Evolutionary conservation across 2,888 invertebrate genomes (phyloP).

Genomic region (Protodeltote pygarga): DNA sequence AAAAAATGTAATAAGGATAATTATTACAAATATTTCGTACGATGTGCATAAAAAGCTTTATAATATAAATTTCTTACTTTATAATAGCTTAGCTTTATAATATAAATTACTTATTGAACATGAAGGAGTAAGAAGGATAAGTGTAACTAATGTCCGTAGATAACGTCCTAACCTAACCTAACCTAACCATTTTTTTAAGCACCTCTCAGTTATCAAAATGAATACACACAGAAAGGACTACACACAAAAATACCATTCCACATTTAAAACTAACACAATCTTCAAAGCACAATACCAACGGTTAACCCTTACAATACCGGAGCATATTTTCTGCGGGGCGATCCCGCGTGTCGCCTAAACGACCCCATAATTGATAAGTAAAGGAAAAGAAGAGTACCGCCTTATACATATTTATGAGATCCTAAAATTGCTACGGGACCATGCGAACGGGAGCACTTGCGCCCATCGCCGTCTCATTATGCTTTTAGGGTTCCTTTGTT

Average conservation of each 20-base stretch:
- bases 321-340: slow-evolving; percentile 69
- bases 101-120: too few relatives aligned
- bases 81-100: too few relatives aligned
- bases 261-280: slow-evolving; percentile 55
- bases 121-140: too few relatives aligned
- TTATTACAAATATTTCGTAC: too few relatives aligned
- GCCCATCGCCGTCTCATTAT: slow-evolving; percentile 81
- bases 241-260: slow-evolving; percentile 19
- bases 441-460: slow-evolving; percentile 84
- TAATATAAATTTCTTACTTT: too few relatives aligned
- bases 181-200: too few relatives aligned
- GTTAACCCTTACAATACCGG: slow-evolving; percentile 75
- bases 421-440: slow-evolving; percentile 83
- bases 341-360: slow-evolving; percentile 79
- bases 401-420: slow-evolving; percentile 86
- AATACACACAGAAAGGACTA: slow-evolving; percentile 1
- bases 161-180: too few relatives aligned
- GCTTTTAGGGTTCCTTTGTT: slow-evolving; percentile 84
- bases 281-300: slow-evolving; percentile 57
- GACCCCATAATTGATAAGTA: slow-evolving; percentile 87
- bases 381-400: slow-evolving; percentile 85
- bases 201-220: too few relatives aligned
- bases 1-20: too few relatives aligned
- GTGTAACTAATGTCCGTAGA: too few relatives aligned
- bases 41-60: too few relatives aligned